Conservation (phyloP, 2,888 invertebrate genomes). For the Zygaena filipendulae region DNA sequence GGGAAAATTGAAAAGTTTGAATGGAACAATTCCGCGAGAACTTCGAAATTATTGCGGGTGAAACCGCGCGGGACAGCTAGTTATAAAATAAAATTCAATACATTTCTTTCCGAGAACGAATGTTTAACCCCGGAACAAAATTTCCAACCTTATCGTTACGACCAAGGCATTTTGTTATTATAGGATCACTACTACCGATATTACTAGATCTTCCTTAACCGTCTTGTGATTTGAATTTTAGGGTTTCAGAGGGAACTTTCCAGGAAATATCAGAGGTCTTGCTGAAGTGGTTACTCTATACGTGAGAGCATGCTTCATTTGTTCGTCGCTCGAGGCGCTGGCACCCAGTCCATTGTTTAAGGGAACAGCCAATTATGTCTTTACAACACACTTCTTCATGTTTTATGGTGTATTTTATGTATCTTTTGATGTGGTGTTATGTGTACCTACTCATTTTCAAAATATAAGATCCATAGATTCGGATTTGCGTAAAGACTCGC, state of each 20-base stretch:
- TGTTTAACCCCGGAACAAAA: constrained; percentile 37
- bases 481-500: no score
- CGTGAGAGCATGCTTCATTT: constrained; percentile 58
- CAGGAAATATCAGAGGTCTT: constrained; percentile 20
- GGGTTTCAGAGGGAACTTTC: constrained; percentile 9
- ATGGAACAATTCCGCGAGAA: no score
- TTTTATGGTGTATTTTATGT: constrained; percentile 31
- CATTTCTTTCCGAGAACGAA: no score
- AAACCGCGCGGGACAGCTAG: no score
- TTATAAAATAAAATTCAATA: no score
- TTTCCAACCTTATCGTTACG: constrained; percentile 36
- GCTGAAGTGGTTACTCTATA: constrained; percentile 28
- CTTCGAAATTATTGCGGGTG: no score
- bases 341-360: constrained; percentile 52
- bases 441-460: no score
- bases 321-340: constrained; percentile 42
- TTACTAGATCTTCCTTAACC: constrained; percentile 19
- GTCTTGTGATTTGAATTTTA: constrained; percentile 6
- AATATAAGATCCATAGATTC: no score
- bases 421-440: constrained; percentile 10
- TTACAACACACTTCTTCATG: constrained; percentile 42
- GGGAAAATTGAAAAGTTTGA: no score
- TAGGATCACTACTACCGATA: constrained; percentile 24
- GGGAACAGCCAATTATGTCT: constrained; percentile 53
- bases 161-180: constrained; percentile 40